Conservation (phyloP, 1,140 invertebrate genomes). For the Hydropsyche tenuis region DNA sequence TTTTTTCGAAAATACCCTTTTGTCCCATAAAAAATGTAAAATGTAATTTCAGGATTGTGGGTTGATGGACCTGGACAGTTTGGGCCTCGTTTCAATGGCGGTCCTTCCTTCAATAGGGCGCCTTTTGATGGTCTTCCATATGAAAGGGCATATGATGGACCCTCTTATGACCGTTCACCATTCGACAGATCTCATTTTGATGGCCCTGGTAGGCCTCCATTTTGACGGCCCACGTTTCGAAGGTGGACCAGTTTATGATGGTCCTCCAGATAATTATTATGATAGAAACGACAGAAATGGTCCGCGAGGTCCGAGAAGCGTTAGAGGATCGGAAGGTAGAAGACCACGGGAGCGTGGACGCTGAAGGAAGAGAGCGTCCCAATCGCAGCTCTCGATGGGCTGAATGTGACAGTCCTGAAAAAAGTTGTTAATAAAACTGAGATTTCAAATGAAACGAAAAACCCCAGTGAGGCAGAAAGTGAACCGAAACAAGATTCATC, state of each 20-base stretch:
- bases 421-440: constrained; percentile 21
- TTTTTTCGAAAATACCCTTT: not conserved
- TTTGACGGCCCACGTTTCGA: constrained; percentile 52
- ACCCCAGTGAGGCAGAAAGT: constrained; percentile 15
- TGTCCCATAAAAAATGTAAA: not conserved
- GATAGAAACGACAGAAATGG: constrained; percentile 55
- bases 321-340: constrained; percentile 55
- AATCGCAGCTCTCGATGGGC: constrained; percentile 43
- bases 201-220: constrained; percentile 48
- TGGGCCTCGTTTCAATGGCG: constrained; percentile 49
- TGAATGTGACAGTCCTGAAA: constrained; percentile 39
- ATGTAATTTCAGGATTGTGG: constrained; percentile 59
- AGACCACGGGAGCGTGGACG: constrained; percentile 54
- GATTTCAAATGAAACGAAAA: constrained; percentile 31
- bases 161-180: constrained; percentile 54
- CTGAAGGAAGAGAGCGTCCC: constrained; percentile 41
- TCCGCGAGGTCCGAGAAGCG: constrained; percentile 55
- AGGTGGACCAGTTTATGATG: constrained; percentile 49
- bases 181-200: constrained; percentile 52
- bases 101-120: constrained; percentile 43
- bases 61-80: constrained; percentile 55
- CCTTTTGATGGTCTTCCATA: constrained; percentile 44
- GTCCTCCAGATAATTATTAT: constrained; percentile 56
- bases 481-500: not conserved
- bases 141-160: constrained; percentile 54